phyloP scores from a whole-genome alignment of 1,140 invertebrate genomes.

The Ptiloglossa arizonensis region DNA sequence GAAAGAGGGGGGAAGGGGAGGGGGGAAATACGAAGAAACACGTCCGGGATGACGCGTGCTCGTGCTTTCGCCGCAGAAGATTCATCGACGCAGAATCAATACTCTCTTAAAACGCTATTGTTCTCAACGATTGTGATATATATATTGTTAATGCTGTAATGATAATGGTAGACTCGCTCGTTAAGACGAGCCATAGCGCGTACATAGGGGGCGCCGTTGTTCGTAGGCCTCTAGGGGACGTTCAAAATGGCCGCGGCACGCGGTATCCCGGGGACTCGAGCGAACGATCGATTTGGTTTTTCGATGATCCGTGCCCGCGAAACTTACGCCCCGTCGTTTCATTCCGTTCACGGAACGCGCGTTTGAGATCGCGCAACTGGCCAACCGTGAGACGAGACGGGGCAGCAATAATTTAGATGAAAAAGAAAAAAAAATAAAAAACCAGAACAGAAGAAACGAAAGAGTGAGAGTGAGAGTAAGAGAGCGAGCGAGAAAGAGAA shows the following conservation, averaged over 20 bases:
- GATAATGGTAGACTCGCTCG: conserved; percentile 25
- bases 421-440: conserved; percentile 6
- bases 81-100: conserved; percentile 29
- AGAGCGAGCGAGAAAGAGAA: conserved; percentile 9
- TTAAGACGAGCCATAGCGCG: conserved; percentile 8
- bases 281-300: neutral
- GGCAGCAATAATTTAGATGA: conserved; percentile 6
- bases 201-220: neutral
- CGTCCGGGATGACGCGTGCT: conserved; percentile 32
- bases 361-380: neutral
- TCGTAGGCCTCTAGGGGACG: neutral
- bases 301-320: conserved; percentile 33
- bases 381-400: neutral
- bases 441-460: neutral
- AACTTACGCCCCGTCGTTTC: conserved; percentile 31
- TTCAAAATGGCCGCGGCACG: conserved; percentile 11
- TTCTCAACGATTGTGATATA: conserved; percentile 74
- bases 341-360: no score
- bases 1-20: neutral
- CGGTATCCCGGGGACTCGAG: conserved; percentile 5
- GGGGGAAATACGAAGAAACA: neutral
- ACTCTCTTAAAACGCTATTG: conserved; percentile 57
- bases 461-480: neutral
- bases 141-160: conserved; percentile 67
- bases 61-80: conserved; percentile 6